Conservation (phyloP, 2,797 vertebrate species). For the Schizopygopsis pylzovi region DNA sequence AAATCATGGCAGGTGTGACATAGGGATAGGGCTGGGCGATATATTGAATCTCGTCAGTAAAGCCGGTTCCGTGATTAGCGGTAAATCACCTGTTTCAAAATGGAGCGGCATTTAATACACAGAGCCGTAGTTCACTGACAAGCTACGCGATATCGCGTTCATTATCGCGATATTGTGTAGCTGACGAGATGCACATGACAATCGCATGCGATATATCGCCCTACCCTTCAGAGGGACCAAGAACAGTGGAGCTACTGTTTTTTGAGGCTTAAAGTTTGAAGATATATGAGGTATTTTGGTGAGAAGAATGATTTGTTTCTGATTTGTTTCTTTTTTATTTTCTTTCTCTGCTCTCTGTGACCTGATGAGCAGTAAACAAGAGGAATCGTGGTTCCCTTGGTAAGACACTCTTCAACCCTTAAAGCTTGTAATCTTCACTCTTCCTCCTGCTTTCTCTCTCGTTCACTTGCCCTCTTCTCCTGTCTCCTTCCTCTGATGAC, state of each 20-base stretch:
- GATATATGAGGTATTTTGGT: conserved; percentile 5
- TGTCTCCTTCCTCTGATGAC: conserved; percentile 30
- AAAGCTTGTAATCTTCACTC: conserved; percentile 22
- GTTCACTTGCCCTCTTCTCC: neutral
- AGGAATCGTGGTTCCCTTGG: conserved; percentile 57
- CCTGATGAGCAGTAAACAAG: conserved; percentile 61
- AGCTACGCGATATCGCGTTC: no score
- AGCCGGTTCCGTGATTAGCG: no score
- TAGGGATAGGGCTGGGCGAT: neutral
- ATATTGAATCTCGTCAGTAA: no score
- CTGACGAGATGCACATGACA: no score
- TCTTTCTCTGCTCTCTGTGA: conserved; percentile 42
- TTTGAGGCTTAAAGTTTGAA: neutral
- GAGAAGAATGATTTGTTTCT: conserved; percentile 21
- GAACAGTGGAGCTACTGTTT: neutral
- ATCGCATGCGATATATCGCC: no score
- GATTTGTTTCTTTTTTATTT: conserved; percentile 17
- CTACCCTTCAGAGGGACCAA: neutral
- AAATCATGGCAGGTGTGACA: conserved; percentile 20
- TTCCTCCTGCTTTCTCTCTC: conserved; percentile 7
- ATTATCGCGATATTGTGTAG: no score
- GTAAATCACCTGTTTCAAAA: no score
- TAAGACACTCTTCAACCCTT: conserved; percentile 50
- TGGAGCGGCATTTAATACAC: no score
- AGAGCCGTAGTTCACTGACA: no score